Percentiles rank a stretch among this genome's conserved stretches.
These are phyloP conservation scores for Nansenia antarctica DNA, from an alignment of 2,113 vertebrate genomes.

Conservation along the genomic window DNA sequence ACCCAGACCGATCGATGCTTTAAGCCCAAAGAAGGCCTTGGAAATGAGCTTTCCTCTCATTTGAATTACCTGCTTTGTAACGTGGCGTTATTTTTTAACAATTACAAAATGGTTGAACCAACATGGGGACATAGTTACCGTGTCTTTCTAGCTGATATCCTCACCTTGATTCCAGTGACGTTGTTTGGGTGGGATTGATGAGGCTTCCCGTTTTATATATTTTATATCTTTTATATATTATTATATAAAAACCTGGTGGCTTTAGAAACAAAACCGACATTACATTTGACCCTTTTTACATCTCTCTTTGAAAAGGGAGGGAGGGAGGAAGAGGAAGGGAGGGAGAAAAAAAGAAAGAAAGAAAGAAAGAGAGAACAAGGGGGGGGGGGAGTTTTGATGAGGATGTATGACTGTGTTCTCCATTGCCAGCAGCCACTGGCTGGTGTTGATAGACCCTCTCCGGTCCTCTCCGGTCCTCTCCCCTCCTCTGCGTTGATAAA, in stretches of 20 bases:
- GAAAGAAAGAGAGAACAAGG: constrained; percentile 25
- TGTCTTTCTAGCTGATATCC: no score
- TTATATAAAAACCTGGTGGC: constrained; percentile 28
- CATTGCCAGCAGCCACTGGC: constrained; percentile 44
- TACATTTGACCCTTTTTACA: constrained; percentile 32
- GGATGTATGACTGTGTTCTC: constrained; percentile 61
- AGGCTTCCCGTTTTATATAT: no score
- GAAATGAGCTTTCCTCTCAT: no score
- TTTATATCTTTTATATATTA: no score
- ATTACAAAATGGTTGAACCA: no score
- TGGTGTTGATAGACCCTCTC: constrained; percentile 32
- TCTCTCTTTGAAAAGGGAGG: constrained; percentile 21
- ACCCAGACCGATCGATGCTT: constrained; percentile 7
- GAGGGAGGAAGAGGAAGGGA: constrained; percentile 1
- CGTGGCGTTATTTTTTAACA: no score
- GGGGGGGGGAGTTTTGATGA: constrained; percentile 64
- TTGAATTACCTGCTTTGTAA: no score
- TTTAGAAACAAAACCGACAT: constrained; percentile 44
- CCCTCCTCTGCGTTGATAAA: constrained; percentile 49
- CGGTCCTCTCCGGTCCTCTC: constrained; percentile 13
- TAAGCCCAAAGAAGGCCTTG: no score
- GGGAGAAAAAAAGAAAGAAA: constrained; percentile 8
- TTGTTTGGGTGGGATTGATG: no score
- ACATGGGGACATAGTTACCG: no score
- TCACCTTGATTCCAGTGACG: no score